A percentile compares a stretch with the other conserved stretches of the same genome.
phyloP scores from a whole-genome alignment of 2,888 invertebrate genomes.

The Ornithoptera priamus region DNA sequence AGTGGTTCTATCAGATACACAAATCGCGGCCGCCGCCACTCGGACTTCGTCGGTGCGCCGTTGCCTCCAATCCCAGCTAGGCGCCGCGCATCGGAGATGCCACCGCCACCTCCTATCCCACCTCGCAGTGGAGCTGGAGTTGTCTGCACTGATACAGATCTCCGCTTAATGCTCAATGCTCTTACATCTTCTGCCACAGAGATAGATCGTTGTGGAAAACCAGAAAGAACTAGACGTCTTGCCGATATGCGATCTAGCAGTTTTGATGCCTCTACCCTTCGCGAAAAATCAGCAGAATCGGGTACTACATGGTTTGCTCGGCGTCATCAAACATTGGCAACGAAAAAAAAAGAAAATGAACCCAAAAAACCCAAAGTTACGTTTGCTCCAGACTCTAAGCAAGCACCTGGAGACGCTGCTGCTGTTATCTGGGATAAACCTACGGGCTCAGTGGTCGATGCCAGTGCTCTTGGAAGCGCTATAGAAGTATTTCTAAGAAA shows the following conservation, averaged over 20 bases:
- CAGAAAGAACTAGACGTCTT: conserved; percentile 80
- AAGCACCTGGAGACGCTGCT: conserved; percentile 77
- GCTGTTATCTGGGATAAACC: conserved; percentile 87
- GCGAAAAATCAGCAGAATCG: conserved; percentile 65
- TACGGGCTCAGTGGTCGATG: conserved; percentile 89
- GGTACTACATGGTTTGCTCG: conserved; percentile 88
- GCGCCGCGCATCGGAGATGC: conserved; percentile 87
- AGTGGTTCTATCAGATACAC: conserved; percentile 81
- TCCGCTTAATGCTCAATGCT: conserved; percentile 88
- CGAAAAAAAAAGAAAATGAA: conserved; percentile 78
- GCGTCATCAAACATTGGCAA: conserved; percentile 87
- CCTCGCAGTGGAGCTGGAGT: conserved; percentile 80
- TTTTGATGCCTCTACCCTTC: conserved; percentile 88
- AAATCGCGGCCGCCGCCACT: conserved; percentile 83
- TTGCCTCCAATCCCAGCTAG: conserved; percentile 81
- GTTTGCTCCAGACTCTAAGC: conserved; percentile 82
- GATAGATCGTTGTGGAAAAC: conserved; percentile 84
- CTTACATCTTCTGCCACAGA: conserved; percentile 90
- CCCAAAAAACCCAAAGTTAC: conserved; percentile 77
- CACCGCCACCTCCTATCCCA: conserved; percentile 76
- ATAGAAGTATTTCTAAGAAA: conserved; percentile 89
- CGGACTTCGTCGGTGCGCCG: conserved; percentile 84
- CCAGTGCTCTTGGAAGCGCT: conserved; percentile 89
- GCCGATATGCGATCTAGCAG: conserved; percentile 90
- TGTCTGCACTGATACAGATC: conserved; percentile 90